Conservation (phyloP, 2,797 vertebrate genomes). For the Hemitrygon akajei region DNA sequence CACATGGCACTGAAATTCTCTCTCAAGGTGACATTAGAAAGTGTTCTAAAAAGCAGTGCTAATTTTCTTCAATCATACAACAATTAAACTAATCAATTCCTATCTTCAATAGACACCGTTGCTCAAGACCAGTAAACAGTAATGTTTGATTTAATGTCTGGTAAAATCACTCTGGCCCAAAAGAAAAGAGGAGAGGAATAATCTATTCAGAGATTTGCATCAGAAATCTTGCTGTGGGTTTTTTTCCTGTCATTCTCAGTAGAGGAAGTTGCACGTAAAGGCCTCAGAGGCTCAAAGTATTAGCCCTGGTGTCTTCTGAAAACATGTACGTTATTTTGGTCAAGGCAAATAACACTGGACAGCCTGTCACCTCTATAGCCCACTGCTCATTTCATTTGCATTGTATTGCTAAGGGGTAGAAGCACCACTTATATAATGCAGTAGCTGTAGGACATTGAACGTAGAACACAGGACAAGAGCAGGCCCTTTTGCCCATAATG, state of each 20-base stretch:
- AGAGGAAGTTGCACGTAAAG: background rate
- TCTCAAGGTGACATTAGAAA: too few relatives aligned
- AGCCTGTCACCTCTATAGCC: background rate
- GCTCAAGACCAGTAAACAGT: background rate
- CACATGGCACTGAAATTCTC: too few relatives aligned
- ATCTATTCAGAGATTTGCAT: background rate
- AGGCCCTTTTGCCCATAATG: too few relatives aligned
- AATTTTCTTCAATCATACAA: too few relatives aligned
- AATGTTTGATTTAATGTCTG: background rate
- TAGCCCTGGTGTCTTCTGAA: background rate
- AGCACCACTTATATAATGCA: background rate
- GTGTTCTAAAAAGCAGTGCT: too few relatives aligned
- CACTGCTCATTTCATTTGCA: background rate
- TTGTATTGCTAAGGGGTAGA: background rate
- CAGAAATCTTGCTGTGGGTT: background rate
- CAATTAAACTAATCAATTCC: too few relatives aligned
- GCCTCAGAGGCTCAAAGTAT: background rate
- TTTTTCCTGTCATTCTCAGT: background rate
- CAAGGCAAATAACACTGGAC: background rate
- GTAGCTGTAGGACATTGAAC: background rate
- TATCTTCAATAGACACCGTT: too few relatives aligned
- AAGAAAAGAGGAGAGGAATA: background rate
- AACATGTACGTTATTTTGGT: background rate
- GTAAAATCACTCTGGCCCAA: background rate
- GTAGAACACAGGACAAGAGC: too few relatives aligned